Conservation (phyloP, 2,797 vertebrate genomes). For the Holocentrus rufus region DNA sequence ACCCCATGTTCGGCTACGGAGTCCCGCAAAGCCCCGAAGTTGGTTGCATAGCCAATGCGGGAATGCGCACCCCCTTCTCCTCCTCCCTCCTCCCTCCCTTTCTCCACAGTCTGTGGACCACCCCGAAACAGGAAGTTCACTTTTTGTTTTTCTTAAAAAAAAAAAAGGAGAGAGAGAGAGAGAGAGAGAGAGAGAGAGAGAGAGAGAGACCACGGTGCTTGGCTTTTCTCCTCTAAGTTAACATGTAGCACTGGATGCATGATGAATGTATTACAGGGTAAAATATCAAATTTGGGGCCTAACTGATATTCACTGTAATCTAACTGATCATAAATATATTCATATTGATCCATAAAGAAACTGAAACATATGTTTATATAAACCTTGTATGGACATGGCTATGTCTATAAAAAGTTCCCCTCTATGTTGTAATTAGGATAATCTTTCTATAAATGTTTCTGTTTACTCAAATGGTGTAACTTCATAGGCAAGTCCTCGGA, state of each 20-base stretch:
- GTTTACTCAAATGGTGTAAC: conserved; percentile 70
- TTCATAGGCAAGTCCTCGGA: conserved; percentile 56
- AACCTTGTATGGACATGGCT: conserved; percentile 16
- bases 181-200: conserved; percentile 37
- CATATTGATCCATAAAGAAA: conserved; percentile 23
- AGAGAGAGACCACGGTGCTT: conserved; percentile 58
- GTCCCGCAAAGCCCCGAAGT: conserved; percentile 79
- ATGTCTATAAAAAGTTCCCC: conserved; percentile 50
- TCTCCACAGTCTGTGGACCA: conserved; percentile 87
- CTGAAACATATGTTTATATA: conserved; percentile 15
- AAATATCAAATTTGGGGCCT: not conserved
- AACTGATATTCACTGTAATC: not conserved
- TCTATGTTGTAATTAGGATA: conserved; percentile 45
- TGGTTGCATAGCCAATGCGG: conserved; percentile 80
- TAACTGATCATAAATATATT: not conserved
- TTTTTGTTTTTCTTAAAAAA: conserved; percentile 88
- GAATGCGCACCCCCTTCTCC: conserved; percentile 79
- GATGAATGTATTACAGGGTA: not conserved
- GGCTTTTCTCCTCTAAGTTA: conserved; percentile 46
- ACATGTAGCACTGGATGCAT: conserved; percentile 11
- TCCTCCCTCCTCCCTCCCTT: conserved; percentile 70
- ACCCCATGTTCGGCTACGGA: conserved; percentile 81
- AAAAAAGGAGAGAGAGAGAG: conserved; percentile 46
- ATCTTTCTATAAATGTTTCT: conserved; percentile 66
- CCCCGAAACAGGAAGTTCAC: conserved; percentile 92